Evolutionary conservation across 2,888 invertebrate genomes (phyloP).

Genomic region (Platycnemis pennipes): DNA sequence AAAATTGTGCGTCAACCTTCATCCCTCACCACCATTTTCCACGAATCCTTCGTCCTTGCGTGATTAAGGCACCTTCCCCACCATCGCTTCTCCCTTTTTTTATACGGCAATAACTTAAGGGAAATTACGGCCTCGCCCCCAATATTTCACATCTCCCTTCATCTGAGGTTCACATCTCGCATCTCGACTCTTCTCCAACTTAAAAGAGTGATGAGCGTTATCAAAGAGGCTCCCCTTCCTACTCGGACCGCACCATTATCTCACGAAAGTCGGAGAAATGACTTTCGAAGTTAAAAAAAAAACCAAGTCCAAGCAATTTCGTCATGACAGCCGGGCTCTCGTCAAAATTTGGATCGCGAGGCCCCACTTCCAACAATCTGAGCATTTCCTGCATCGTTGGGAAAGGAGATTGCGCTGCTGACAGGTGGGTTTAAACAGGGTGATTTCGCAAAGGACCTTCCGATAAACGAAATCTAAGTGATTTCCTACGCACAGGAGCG

Average conservation of each 20-base stretch:
- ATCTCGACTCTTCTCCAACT: neutral
- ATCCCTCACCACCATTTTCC: neutral
- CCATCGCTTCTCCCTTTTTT: neutral
- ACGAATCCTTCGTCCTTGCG: neutral
- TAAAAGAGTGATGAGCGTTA: neutral
- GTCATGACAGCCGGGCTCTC: neutral
- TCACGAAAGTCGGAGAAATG: slow-evolving; percentile 16
- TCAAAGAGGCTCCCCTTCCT: neutral
- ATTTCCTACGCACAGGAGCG: too few species aligned
- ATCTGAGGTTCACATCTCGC: neutral
- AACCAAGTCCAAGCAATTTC: neutral
- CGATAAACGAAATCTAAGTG: too few species aligned
- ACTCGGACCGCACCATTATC: neutral
- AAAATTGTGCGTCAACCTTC: too few species aligned
- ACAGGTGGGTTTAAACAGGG: neutral
- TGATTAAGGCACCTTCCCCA: slow-evolving; percentile 22
- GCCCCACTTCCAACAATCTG: neutral
- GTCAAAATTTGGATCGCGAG: neutral
- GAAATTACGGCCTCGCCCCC: neutral
- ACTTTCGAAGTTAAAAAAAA: slow-evolving; percentile 14
- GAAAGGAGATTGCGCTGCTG: neutral
- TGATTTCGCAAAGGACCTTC: too few species aligned
- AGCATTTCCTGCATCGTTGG: neutral
- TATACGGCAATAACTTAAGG: neutral
- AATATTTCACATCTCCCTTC: slow-evolving; percentile 12